Conservation (phyloP, 92 coral and sea anemone species). For the Plumapathes pennacea region DNA sequence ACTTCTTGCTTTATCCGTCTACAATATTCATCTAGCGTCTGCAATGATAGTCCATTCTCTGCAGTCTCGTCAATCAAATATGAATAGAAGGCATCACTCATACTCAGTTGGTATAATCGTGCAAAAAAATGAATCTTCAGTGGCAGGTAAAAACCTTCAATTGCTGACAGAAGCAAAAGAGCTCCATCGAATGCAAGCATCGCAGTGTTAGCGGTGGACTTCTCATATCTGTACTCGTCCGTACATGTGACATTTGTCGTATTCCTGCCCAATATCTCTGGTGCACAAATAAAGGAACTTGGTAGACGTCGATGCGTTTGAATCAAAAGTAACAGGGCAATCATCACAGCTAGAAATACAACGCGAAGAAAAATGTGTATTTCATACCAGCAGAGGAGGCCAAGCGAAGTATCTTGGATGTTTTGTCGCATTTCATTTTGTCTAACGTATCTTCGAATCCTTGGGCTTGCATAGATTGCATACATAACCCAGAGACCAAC, state of each 20-base stretch:
- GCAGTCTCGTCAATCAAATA: not conserved
- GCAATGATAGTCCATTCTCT: too few species aligned
- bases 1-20: too few species aligned
- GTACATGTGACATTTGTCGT: not conserved
- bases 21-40: too few species aligned
- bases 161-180: not conserved
- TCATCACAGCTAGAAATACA: not conserved
- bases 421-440: not conserved
- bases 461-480: slow-evolving; percentile 16
- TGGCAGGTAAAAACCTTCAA: not conserved
- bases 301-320: not conserved
- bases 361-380: not conserved
- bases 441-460: not conserved
- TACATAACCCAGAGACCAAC: slow-evolving; percentile 18
- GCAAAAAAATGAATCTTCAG: not conserved
- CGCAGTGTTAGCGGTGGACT: not conserved
- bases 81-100: not conserved
- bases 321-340: not conserved
- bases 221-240: slow-evolving; percentile 1
- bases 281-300: not conserved
- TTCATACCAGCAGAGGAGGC: not conserved
- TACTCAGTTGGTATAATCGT: not conserved
- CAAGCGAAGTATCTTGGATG: not conserved
- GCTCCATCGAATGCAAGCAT: not conserved
- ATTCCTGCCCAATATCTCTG: not conserved